Evolutionary conservation across 2,113 vertebrate genomes (phyloP).

Genomic region (Eclectus roratus): DNA sequence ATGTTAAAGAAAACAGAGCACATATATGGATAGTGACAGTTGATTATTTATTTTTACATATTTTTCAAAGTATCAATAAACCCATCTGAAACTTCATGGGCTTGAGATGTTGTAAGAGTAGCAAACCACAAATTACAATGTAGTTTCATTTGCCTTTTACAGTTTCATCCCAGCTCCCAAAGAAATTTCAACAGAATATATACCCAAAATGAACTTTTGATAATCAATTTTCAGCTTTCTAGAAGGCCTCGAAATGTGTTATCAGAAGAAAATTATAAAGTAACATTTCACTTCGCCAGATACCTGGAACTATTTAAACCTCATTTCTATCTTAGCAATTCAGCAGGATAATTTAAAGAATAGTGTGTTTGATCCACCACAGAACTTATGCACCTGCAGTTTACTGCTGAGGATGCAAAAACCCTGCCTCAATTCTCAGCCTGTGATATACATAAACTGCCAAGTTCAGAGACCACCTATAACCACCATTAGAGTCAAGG

Average conservation of each 20-base stretch:
- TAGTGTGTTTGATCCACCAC: background rate
- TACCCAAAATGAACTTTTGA: conserved; percentile 2
- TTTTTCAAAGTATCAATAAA: conserved; percentile 52
- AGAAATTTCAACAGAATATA: background rate
- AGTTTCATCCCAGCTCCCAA: background rate
- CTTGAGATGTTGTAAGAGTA: background rate
- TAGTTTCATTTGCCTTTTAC: background rate
- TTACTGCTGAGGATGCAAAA: background rate
- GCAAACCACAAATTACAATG: background rate
- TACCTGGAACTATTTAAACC: background rate
- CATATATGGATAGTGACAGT: conserved; percentile 27
- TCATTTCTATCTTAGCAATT: background rate
- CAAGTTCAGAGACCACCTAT: background rate
- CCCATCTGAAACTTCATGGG: conserved; percentile 9
- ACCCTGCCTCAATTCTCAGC: background rate
- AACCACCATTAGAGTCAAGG: background rate
- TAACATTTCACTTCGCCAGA: background rate
- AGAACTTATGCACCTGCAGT: background rate
- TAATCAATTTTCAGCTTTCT: background rate
- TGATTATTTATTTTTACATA: conserved; percentile 33
- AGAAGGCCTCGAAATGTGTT: background rate
- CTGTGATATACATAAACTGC: background rate
- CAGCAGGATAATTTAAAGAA: background rate
- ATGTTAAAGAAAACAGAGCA: conserved; percentile 52
- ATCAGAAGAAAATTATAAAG: background rate